A percentile compares a stretch with the other conserved stretches of the same genome.
phyloP scores from a whole-genome alignment of 2,797 vertebrate genomes.

The Peromyscus aztecus region DNA sequence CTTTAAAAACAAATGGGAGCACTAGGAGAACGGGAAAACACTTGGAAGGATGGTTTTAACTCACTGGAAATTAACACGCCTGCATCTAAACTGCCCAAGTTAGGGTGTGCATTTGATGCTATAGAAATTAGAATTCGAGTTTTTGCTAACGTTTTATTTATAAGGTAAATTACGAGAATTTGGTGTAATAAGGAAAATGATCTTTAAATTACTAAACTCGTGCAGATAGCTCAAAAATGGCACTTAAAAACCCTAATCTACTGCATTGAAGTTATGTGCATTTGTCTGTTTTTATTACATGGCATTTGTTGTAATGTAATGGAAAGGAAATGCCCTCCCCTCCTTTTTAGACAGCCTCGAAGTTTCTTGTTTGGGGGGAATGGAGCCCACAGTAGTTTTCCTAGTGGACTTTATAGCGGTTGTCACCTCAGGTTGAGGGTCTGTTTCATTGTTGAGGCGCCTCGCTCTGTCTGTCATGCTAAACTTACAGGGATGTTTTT shows the following conservation, averaged over 20 bases:
- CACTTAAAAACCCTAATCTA: slow-evolving; percentile 68
- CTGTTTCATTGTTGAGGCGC: slow-evolving; percentile 53
- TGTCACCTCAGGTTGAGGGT: not conserved
- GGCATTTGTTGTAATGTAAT: slow-evolving; percentile 44
- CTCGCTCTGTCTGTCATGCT: not conserved
- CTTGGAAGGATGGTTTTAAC: slow-evolving; percentile 62
- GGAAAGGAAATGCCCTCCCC: not conserved
- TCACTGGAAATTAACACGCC: slow-evolving; percentile 77
- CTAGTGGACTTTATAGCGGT: slow-evolving; percentile 13
- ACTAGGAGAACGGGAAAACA: slow-evolving; percentile 54
- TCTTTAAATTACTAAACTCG: slow-evolving; percentile 74
- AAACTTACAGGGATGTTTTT: not conserved
- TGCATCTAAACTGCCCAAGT: slow-evolving; percentile 70
- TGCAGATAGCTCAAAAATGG: slow-evolving; percentile 70
- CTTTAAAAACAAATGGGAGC: slow-evolving; percentile 60
- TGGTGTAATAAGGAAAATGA: slow-evolving; percentile 69
- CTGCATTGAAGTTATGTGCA: slow-evolving; percentile 67
- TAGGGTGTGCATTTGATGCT: slow-evolving; percentile 58
- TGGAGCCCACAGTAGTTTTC: slow-evolving; percentile 23
- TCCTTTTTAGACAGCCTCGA: slow-evolving; percentile 4
- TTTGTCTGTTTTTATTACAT: slow-evolving; percentile 50
- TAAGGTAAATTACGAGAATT: slow-evolving; percentile 72
- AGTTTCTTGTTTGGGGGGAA: slow-evolving; percentile 22
- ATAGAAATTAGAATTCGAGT: slow-evolving; percentile 71
- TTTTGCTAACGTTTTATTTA: slow-evolving; percentile 74